Evolutionary conservation across 2,888 invertebrate genomes (phyloP).

Genomic region (Caenorhabditis angaria): DNA sequence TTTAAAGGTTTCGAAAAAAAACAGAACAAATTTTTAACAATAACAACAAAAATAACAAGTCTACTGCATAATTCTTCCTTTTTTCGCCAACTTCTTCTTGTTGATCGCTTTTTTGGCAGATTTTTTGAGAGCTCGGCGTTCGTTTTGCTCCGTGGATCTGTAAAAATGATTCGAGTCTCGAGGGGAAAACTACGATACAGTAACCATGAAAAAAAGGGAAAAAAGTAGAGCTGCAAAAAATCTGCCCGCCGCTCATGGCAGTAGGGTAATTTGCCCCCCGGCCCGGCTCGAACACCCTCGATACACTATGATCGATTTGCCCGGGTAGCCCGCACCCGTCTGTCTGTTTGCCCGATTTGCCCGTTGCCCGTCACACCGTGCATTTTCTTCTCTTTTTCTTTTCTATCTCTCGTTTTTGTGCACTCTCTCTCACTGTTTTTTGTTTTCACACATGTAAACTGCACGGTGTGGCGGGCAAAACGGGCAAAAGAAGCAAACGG

Average conservation of each 20-base stretch:
- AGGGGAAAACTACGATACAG: conserved; percentile 6
- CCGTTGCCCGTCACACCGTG: too few species aligned
- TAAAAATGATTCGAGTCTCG: conserved; percentile 12
- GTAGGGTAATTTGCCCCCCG: neutral
- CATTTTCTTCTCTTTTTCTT: too few species aligned
- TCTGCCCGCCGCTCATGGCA: conserved; percentile 35
- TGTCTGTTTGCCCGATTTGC: too few species aligned
- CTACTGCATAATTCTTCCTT: conserved; percentile 43
- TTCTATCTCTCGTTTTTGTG: too few species aligned
- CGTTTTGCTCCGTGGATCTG: conserved; percentile 45
- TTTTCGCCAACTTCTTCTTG: conserved; percentile 42
- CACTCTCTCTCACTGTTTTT: too few species aligned
- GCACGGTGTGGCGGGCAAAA: too few species aligned
- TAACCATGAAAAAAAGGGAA: conserved; percentile 10
- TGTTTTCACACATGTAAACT: too few species aligned
- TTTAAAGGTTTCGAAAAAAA: conserved; percentile 3
- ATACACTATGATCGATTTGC: too few species aligned
- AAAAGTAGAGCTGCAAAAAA: conserved; percentile 31
- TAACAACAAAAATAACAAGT: conserved; percentile 17
- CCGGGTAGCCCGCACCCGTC: too few species aligned
- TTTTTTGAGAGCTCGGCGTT: conserved; percentile 48
- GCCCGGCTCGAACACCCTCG: neutral
- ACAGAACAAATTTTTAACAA: neutral
- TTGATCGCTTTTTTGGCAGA: conserved; percentile 50
- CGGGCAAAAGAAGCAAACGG: too few species aligned